Conservation (phyloP, 2,797 vertebrate genomes). For the Xenentodon cancila region DNA sequence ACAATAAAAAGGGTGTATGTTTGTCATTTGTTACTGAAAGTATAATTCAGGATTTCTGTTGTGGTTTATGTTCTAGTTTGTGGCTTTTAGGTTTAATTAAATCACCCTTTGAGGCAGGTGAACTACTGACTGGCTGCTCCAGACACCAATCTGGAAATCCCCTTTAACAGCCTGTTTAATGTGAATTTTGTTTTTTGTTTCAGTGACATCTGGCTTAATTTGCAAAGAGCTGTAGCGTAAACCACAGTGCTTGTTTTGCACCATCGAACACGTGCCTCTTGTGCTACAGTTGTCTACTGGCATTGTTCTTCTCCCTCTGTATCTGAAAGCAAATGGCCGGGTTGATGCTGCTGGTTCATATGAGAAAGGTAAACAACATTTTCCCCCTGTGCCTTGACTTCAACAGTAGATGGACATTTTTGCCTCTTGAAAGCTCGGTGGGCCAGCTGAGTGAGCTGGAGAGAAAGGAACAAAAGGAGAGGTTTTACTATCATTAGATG, state of each 20-base stretch:
- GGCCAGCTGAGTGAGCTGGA: too few species aligned
- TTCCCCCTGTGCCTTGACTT: conserved; percentile 32
- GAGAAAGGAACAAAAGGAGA: not conserved
- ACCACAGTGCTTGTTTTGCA: too few species aligned
- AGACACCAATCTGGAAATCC: conserved; percentile 38
- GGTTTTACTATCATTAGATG: conserved; percentile 9
- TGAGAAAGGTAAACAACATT: conserved; percentile 39
- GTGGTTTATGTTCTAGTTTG: not conserved
- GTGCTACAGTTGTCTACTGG: not conserved
- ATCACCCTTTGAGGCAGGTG: conserved; percentile 1
- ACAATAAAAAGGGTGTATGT: not conserved
- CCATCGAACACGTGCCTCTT: not conserved
- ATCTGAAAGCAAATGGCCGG: conserved; percentile 33
- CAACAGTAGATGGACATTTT: conserved; percentile 16
- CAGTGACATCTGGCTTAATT: conserved; percentile 13
- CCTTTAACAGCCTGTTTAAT: conserved; percentile 19
- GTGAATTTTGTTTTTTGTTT: conserved; percentile 7
- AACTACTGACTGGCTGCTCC: not conserved
- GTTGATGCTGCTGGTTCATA: conserved; percentile 18
- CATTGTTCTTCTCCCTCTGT: conserved; percentile 10
- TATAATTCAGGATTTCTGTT: not conserved
- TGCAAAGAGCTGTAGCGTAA: not conserved
- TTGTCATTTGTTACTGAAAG: not conserved
- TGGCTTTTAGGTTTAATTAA: conserved; percentile 4
- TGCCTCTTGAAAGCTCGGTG: conserved; percentile 21